Base-by-base conservation (phyloP, 2,113 vertebrate species). In the Lagopus leucura region DNA sequence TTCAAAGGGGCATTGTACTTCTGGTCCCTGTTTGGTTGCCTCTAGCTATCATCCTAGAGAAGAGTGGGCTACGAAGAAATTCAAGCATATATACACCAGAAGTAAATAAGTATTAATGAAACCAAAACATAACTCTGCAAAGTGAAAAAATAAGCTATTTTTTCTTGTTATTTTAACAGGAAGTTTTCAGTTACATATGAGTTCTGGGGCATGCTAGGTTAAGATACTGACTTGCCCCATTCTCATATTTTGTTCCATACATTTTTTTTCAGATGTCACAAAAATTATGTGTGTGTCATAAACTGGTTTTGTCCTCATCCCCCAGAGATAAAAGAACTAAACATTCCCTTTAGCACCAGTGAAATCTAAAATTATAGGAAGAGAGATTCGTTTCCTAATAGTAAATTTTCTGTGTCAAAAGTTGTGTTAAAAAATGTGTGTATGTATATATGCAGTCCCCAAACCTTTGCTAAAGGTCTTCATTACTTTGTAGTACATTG, bases 331-430 rank as follows among this genome's bases (percentile, higher is more conserved):
- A 89, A 97, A 91, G 67, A 91, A 96, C 92, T 92, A 95, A 96
- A 89, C n/a, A 18, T 90, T 92, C 60, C 71, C 89, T 91, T 96
- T 96, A 97, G 82, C 71, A 87, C 54, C 90, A 96, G 58, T 84
- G 89, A 97, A 97, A 95, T 69, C 10, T 48, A 25, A 75, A 91
- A 69, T n/a, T 75, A 34, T 91, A 79, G 92, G 80, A 93, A 95
- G 88, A 95, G 85, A 73, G 75, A 89, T 83, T 84, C 58, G 55
- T 95, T 88, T 88, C 71, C 73, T 94, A 90, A 95, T 82, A 93
- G 83, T 77, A 70, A 95, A 82, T 94, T 94, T 95, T 95, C 88
- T 48, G 55, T 82, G 77, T 95, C 88, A 96, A 86, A 97, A 90
- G 42, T 77, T 95, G 45, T 90, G 80, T 76, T 93, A 17, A 66